Percentiles rank a stretch among this genome's conserved stretches.
These are phyloP conservation scores for Apteryx owenii DNA, from an alignment of 2,113 vertebrate species.

Conservation along the genomic window DNA sequence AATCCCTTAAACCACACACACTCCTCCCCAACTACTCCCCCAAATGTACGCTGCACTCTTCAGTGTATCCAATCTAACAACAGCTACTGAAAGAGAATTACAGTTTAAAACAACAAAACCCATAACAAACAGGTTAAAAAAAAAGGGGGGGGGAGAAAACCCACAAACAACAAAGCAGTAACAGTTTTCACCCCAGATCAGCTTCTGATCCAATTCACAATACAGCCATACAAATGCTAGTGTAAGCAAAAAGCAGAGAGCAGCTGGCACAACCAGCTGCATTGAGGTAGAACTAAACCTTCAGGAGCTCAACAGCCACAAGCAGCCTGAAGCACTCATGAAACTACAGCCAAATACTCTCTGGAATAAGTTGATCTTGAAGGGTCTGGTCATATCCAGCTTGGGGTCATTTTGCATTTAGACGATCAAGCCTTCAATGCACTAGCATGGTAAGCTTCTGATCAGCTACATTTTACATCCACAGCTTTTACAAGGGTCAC, in stretches of 20 bases:
- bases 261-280: neutral
- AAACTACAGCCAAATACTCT: neutral
- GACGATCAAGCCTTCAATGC: neutral
- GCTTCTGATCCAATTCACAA: neutral
- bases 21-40: neutral
- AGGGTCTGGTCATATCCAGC: neutral
- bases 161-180: neutral
- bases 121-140: neutral
- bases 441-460: too few species aligned
- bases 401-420: neutral
- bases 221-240: neutral
- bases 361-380: neutral
- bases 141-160: accelerated
- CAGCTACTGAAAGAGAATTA: neutral
- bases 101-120: neutral
- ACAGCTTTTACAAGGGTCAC: neutral
- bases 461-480: neutral
- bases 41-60: neutral
- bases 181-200: neutral
- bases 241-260: neutral
- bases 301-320: neutral
- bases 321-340: neutral
- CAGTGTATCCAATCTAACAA: neutral
- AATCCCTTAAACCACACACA: neutral
- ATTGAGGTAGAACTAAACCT: neutral